Evolutionary conservation across 2,888 invertebrate genomes (phyloP).

Genomic region (Chamaedrilus cognettii): DNA sequence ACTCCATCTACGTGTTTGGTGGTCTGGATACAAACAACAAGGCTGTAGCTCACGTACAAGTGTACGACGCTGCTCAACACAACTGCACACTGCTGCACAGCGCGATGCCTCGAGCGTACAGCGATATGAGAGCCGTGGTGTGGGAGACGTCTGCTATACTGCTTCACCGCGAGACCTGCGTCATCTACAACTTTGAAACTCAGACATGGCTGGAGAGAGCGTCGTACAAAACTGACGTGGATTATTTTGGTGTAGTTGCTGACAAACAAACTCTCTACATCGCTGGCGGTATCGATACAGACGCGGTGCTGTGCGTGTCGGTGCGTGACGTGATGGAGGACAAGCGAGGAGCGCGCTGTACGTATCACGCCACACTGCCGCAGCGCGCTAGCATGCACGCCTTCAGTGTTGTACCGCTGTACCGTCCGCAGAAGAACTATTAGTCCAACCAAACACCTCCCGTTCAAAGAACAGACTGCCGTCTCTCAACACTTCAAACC

Average conservation of each 20-base stretch:
- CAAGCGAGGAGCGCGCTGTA: neutral
- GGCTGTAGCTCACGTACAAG: neutral
- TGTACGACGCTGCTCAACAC: neutral
- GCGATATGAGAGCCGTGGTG: neutral
- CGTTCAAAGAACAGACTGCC: too few relatives aligned
- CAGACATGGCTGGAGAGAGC: neutral
- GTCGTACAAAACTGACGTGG: neutral
- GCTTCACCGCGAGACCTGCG: neutral
- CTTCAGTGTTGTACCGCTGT: too few relatives aligned
- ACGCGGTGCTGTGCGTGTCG: neutral
- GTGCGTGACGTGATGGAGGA: neutral
- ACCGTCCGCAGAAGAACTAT: too few relatives aligned
- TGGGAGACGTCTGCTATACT: neutral
- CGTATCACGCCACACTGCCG: neutral
- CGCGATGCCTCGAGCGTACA: neutral
- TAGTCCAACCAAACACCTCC: too few relatives aligned
- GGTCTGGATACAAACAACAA: neutral
- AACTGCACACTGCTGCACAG: neutral
- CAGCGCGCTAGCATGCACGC: too few relatives aligned
- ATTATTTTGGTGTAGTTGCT: neutral
- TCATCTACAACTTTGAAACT: neutral
- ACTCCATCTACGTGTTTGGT: neutral
- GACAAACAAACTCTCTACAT: neutral
- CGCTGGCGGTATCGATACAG: neutral
- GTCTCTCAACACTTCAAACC: too few relatives aligned